Base-by-base conservation (phyloP, 2,888 invertebrate species). In the Euplagia quadripunctaria region DNA sequence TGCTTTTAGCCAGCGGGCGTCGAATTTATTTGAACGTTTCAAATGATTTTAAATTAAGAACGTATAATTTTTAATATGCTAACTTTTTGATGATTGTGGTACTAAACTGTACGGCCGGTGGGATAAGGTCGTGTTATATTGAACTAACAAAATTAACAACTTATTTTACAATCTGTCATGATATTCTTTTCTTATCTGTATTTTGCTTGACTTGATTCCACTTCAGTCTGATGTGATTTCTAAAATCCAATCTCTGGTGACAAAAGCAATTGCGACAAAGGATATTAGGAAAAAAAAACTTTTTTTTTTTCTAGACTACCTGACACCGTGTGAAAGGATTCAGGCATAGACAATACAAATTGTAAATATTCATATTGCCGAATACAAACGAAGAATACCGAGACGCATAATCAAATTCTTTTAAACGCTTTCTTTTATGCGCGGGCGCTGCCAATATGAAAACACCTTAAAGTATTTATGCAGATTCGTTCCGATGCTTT, bases 1-100 rank as follows among this genome's bases (percentile, higher is more conserved):
- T 80, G 75, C 79, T 65, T 83, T 85, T 84, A 81, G 84, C 84
- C 85, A 83, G 85, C 85, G 84, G 84, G 84, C 78, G 82, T 83
- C 78, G 86, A 85, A 87, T 86, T 88, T 86, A 86, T 87, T 88
- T 85, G 83, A 84, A 85, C 82, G 84, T 83, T 88, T 79, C 87
- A 91, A 91, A 87, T 86, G 88, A 88, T 90, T 92, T 89, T 86
- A 84, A 89, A 90, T 90, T 91, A 89, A 84, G 88, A 88, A 92
- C 91, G 88, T 90, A 92, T 92, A 88, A 87, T 91, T 91, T 91
- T 83, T 82, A 72, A 81, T 81, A 78, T 79, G 83, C 72, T 81
- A 84, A 81, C 81, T 82, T 82, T 83, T 83, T 81, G 79, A 83
- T 79, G 85, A 79, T 79, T 73, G 76, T 66, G 75, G 74, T 75